A percentile compares a stretch with the other conserved stretches of the same genome.
Conservation (phyloP, 2,888 invertebrate genomes). For the Acholoe squamosa region DNA sequence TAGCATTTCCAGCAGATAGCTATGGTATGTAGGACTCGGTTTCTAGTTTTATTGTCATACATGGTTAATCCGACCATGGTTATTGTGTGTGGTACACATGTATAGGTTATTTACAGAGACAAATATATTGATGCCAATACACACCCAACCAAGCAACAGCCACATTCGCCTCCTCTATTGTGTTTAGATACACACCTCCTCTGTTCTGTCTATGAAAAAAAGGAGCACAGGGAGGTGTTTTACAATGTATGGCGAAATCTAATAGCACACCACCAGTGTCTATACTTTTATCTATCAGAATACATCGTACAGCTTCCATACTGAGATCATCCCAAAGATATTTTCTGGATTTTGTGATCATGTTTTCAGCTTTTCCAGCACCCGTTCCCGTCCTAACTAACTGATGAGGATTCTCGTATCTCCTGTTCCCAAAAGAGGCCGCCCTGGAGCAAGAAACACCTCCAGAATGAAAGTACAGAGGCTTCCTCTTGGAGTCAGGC, state of each 20-base stretch:
- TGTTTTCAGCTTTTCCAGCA: slow-evolving; percentile 5
- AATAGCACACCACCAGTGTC: neutral
- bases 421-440: neutral
- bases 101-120: slow-evolving; percentile 6
- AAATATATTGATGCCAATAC: slow-evolving; percentile 4
- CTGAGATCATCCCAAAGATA: slow-evolving; percentile 19
- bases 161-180: neutral
- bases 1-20: slow-evolving; percentile 36
- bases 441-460: neutral
- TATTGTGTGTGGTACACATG: neutral
- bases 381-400: slow-evolving; percentile 24
- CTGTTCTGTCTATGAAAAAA: neutral
- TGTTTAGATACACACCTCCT: neutral
- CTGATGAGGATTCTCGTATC: neutral
- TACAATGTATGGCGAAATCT: neutral
- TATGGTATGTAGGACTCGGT: neutral
- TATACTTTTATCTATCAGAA: slow-evolving; percentile 21
- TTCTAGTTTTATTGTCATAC: neutral
- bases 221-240: neutral
- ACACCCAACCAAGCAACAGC: slow-evolving; percentile 1
- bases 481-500: neutral
- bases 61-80: neutral
- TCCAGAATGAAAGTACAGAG: no score
- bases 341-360: no score
- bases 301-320: slow-evolving; percentile 19